Evolutionary conservation across 2,888 invertebrate species (phyloP).

Genomic region (Drosophila eohydei): DNA sequence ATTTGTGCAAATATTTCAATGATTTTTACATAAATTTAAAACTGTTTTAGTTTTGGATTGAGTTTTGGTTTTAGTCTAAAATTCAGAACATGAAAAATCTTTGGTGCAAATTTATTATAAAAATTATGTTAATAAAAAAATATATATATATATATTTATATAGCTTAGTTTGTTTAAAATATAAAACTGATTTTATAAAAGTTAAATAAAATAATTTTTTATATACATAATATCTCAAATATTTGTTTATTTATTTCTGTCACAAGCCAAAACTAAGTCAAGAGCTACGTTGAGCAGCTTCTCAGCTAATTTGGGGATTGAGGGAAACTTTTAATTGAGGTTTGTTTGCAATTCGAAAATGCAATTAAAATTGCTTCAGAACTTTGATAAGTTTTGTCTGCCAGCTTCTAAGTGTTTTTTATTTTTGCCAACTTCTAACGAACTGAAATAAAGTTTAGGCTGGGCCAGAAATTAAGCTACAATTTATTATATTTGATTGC

Average conservation of each 20-base stretch:
- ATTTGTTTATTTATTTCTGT: slow-evolving; percentile 2
- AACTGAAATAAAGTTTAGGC: slow-evolving; percentile 21
- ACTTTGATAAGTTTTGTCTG: slow-evolving; percentile 41
- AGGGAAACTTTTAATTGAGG: slow-evolving; percentile 65
- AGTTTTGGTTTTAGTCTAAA: too few relatives aligned
- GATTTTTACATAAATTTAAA: neutral
- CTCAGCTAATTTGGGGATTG: slow-evolving; percentile 44
- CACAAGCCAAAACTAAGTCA: slow-evolving; percentile 7
- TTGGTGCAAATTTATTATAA: neutral
- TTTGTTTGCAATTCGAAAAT: slow-evolving; percentile 58
- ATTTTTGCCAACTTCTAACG: slow-evolving; percentile 23
- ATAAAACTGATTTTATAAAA: too few relatives aligned
- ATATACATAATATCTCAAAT: neutral
- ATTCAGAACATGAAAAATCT: too few relatives aligned
- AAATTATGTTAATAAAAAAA: neutral
- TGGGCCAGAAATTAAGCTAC: slow-evolving; percentile 14
- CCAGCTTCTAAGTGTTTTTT: neutral
- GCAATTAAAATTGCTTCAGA: slow-evolving; percentile 60
- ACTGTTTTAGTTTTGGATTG: too few relatives aligned
- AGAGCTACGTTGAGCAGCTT: slow-evolving; percentile 7
- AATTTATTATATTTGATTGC: slow-evolving; percentile 12
- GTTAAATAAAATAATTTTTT: neutral
- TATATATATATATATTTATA: too few relatives aligned
- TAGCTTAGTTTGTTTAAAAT: too few relatives aligned
- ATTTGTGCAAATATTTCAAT: neutral